Base-by-base conservation (phyloP, 2,888 invertebrate genomes). In the Megamerina dolium region DNA sequence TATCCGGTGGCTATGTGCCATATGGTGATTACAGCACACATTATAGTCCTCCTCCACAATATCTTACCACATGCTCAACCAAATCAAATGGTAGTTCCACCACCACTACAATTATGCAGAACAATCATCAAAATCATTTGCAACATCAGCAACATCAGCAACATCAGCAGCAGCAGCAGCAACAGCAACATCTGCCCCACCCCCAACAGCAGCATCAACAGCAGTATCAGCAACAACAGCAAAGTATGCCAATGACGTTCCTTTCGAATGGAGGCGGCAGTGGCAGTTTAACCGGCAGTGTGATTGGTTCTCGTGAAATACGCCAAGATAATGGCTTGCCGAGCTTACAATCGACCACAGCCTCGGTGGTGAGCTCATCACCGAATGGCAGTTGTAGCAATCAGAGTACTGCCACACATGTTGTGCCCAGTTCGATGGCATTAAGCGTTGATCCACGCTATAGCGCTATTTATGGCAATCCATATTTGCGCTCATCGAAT, bases 1-100 rank as follows among this genome's bases (percentile, higher is more conserved):
- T 92, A 49, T 77, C 91, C 46, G 90, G 90, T 3, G 69, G 70
- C 33, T 66, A 69, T 52, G 70, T 70, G 46, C 88, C 89, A 1
- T 92, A 90, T 68, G 87, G 87, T 35, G 91, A 92, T 68, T 92
- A 89, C 66, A 81, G 84, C 6, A 80, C 89, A 23, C 91, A 92
- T 68, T 92, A 91, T 71, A 89, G 87, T 59, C 91, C 91, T 3
- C 89, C 90, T 5, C 80, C 71, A 0, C 71, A 70, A 48, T 69
- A 69, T 50, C 46, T 70, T 34, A 70, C 68, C 23, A 70, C 69
- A 3, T 68, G 68, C 35, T 70, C 71, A 3, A 68, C 66, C 33
- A 70, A 69, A 43, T 68, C 68, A 21, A 62, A 61, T 43, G 64
- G 67, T 45, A 66, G 68, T 46, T 62, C 64, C 13, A 68, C 63